Percentiles rank a stretch among this genome's conserved stretches.
These are phyloP conservation scores for Pionites leucogaster DNA, from an alignment of 2,113 vertebrate species.

Conservation along the genomic window DNA sequence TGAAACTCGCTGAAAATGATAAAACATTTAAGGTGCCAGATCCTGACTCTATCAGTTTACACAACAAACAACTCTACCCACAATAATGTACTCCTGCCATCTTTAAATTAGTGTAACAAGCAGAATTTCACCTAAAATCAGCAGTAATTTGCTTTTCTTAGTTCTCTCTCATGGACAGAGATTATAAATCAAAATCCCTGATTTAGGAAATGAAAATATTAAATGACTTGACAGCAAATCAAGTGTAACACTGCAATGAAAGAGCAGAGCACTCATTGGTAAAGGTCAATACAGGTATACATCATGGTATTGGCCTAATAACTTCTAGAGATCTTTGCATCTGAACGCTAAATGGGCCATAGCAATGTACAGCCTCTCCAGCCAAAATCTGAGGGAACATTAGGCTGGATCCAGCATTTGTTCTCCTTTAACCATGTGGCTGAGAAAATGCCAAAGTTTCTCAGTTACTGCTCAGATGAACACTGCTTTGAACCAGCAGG, in stretches of 20 bases:
- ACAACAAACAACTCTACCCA: not conserved
- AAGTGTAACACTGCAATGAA: not conserved
- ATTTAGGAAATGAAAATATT: not conserved
- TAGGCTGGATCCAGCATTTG: not conserved
- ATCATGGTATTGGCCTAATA: not conserved
- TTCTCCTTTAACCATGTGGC: not conserved
- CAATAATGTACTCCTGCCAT: not conserved
- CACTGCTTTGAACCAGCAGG: not conserved
- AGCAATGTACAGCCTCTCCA: not conserved
- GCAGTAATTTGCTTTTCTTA: not conserved
- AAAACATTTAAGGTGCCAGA: not conserved
- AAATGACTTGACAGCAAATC: not conserved
- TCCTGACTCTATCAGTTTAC: not conserved
- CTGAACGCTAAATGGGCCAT: not conserved
- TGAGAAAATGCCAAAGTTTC: not conserved
- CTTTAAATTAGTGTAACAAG: not conserved
- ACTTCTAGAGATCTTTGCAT: not conserved
- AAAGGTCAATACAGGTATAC: not conserved
- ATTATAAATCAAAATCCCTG: not conserved
- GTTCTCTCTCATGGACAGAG: not conserved
- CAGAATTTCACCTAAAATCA: not conserved
- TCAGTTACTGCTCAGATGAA: not conserved
- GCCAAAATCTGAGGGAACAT: not conserved
- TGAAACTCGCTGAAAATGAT: not conserved
- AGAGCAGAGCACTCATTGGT: not conserved